Base-by-base conservation (phyloP, 1,140 invertebrate genomes). In the Drosophila pandora region DNA sequence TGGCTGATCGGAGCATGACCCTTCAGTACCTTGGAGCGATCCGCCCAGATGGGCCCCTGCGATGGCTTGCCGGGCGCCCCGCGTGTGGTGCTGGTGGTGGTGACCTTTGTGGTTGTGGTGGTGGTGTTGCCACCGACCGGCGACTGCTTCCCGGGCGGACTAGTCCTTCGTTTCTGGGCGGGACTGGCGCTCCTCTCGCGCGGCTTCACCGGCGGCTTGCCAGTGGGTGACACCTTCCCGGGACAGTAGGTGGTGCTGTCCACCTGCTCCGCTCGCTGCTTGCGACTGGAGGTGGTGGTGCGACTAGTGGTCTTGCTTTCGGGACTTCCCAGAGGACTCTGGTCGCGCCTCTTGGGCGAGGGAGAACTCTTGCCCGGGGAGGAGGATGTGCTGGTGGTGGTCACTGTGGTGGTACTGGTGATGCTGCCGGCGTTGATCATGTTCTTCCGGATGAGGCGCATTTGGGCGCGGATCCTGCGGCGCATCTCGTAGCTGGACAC, bases 401-500 rank as follows among this genome's bases (percentile, higher is more conserved):
- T 84, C 3, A 55, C 64, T 2, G 37, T 68, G 5, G 34, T 76
- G 13, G 37, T 72, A 12, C 25, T 76, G 10, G 25, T 65, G 1
- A 39, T 60, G 0, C 43, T 68, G 0, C 59, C 63, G 9, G 87
- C 69, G 62, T 91, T 91, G 22, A 88, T 77, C 75, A 84, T 62
- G 23, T 91, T 91, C 76, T 95, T 94, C 69, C 94, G 94, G 2
- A 95, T 94, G 7, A 95, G 83, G 69, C 95, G 92, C 56, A 96
- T 95, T 91, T 96, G 95, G 7, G 95, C 93, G 68, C 96, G 93
- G 56, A 96, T 96, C 59, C 95, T 93, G 53, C 95, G 93, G 61
- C 96, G 92, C 78, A 96, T 93, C 74, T 96, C 95, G 82, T 96
- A 96, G 57, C 94, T 94, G 23, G 93, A 93, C 30, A 95, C 94